Base-by-base conservation (phyloP, 2,888 invertebrate genomes). In the Parasteatoda lunata region DNA sequence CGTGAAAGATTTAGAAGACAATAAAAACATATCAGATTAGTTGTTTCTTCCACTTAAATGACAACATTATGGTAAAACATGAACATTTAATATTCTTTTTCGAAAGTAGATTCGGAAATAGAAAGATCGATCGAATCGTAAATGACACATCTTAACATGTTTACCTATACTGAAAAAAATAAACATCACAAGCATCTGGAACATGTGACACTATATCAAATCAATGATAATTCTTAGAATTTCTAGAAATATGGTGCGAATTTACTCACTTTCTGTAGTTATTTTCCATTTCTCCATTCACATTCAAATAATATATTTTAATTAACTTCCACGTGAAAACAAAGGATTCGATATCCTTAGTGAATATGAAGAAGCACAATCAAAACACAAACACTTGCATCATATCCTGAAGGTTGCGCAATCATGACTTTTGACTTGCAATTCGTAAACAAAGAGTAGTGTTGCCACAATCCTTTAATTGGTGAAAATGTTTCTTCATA, bases 301-400 rank as follows among this genome's bases (percentile, higher is more conserved):
- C 64, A 45, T 70, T 54, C 15, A 48, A 13, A 48, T 49, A 64
- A 15, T n/a, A 54, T 77, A 8, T 54, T 70, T 69, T 81, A 52
- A 72, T 76, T 80, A 76, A 86, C 51, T 59, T 71, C 64, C 76
- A 86, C 71, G 77, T 71, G 80, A 80, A 86, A 86, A 86, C 85
- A 86, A 86, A 80, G 80, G 77, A 66, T 77, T 77, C 49, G 47
- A 73, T 64, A 71, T 66, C 80, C 70, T 79, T 70, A 64, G 52
- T 68, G 75, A 69, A 59, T 59, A 59, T 59, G 64, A 64, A 13
- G n/a, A 76, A 71, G 66, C 70, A 76, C 76, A 65, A 80, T 71
- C 85, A 79, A 86, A 86, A 86, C 80, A 80, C 69, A 79, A 85
- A 85, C 85, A 86, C 85, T 86, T 86, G 80, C 85, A 86, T 86